Evolutionary conservation across 2,113 vertebrate genomes (phyloP), one percentile per base, ranked within the genome.

Genomic region (Chunga burmeisteri): DNA sequence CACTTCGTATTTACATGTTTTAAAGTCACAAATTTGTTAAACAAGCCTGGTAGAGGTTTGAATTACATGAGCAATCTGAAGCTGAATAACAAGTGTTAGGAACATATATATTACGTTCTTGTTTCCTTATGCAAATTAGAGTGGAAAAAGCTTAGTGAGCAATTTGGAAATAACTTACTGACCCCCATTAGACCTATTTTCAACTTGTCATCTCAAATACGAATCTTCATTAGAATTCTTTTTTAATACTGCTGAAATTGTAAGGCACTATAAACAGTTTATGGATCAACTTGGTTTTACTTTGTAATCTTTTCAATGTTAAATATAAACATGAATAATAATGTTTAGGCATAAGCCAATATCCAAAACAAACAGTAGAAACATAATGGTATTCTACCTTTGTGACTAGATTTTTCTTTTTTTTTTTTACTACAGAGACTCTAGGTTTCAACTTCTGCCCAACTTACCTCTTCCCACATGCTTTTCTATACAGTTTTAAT

Each of bases 1-100:
- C 36, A 47, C 23, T 68, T 67, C 0, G 0, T 15, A 86, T 15
- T 56, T 6, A 16, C 2, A 1, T 14, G 4, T 38, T 78, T 78
- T 63, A 52, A 87, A 87, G 38, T 2, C 44, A 56, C 4, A 46
- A 0, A 20, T 68, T 42, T 42, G 10, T 88, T 49, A 9, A 52
- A 79, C 16, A 58, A 90, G 22, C 4, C 14, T 1, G 0, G 7
- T 20, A 77, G 4, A 78, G 2, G 3, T 66, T 44, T 47, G 40
- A 77, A 53, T 72, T 49, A 47, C 11, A 52, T 4, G 10, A 71
- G 23, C n/a, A 58, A 65, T 10, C 11, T 56, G 8, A 72, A 65
- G 47, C 13, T 40, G 29, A 82, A 17, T n/a, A 56, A 49, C 27
- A 86, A 53, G 3, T 0, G 0, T 53, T 53, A 70, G 18, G 10